Conservation (phyloP, 2,888 invertebrate genomes). For the Melitaea athalia region DNA sequence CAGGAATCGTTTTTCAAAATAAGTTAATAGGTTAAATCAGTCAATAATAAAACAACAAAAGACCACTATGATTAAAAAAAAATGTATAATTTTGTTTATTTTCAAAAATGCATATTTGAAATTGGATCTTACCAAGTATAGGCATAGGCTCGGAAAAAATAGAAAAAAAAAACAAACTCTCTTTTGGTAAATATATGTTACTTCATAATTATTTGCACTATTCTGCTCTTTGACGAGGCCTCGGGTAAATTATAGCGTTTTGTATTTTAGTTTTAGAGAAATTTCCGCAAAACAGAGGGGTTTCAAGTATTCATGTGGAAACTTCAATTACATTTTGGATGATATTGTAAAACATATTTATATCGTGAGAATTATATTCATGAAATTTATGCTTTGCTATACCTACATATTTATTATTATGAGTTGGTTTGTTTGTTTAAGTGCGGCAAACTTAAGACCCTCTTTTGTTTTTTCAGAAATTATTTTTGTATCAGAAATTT, state of each 20-base stretch:
- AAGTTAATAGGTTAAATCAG: too few relatives aligned
- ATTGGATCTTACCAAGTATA: neutral
- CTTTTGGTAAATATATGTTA: neutral
- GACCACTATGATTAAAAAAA: too few relatives aligned
- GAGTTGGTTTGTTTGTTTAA: neutral
- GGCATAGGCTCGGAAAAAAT: neutral
- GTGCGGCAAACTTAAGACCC: too few relatives aligned
- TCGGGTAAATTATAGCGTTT: conserved; percentile 19
- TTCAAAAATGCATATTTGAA: too few relatives aligned
- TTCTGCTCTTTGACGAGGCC: conserved; percentile 18
- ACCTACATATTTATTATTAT: too few relatives aligned
- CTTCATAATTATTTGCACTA: conserved; percentile 16
- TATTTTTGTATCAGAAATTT: too few relatives aligned
- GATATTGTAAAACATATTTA: neutral
- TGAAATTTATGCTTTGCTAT: neutral
- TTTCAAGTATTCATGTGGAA: neutral
- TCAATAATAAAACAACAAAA: too few relatives aligned
- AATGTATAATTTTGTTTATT: too few relatives aligned
- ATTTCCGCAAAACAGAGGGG: conserved; percentile 9
- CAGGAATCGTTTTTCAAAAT: too few relatives aligned
- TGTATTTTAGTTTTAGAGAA: conserved; percentile 6
- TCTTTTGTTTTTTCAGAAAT: too few relatives aligned
- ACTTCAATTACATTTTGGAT: neutral
- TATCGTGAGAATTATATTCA: neutral
- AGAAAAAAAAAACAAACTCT: too few relatives aligned